Evolutionary conservation across 2,113 vertebrate species (phyloP).

Genomic region (Chaetodon auriga): DNA sequence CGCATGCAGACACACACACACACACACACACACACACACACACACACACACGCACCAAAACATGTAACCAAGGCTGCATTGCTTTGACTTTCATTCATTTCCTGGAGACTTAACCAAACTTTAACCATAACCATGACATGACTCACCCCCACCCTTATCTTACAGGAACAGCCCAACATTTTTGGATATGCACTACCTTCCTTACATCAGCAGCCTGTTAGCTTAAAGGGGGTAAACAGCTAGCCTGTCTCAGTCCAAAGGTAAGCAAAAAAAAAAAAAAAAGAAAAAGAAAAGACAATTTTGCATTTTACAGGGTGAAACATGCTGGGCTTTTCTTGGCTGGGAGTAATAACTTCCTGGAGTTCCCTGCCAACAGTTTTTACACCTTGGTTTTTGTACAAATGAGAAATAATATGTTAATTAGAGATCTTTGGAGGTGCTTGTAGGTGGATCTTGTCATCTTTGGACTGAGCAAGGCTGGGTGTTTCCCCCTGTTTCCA

Average conservation of each 20-base stretch:
- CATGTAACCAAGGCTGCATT: conserved; percentile 38
- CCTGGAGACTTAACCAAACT: conserved; percentile 49
- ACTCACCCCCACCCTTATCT: not conserved
- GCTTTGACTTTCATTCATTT: conserved; percentile 62
- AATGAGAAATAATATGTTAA: not conserved
- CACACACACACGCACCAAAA: conserved; percentile 50
- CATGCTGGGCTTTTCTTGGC: not conserved
- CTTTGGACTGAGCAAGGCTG: not conserved
- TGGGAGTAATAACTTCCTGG: not conserved
- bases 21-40: conserved; percentile 60
- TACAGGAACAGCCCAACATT: not conserved
- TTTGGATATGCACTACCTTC: not conserved
- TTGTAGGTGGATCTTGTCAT: not conserved
- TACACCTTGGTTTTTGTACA: not conserved
- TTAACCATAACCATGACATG: conserved; percentile 35
- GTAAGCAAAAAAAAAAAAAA: not conserved
- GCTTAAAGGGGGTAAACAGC: not conserved
- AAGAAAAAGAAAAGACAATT: not conserved
- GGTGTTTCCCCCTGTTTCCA: not conserved
- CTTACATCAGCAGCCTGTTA: not conserved
- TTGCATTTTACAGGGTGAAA: not conserved
- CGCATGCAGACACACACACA: conserved; percentile 75
- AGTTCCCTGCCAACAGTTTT: no score
- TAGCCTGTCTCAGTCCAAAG: not conserved
- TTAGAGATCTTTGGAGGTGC: not conserved